Evolutionary conservation across 2,113 vertebrate species (phyloP).

Genomic region (Epinephelus lanceolatus): DNA sequence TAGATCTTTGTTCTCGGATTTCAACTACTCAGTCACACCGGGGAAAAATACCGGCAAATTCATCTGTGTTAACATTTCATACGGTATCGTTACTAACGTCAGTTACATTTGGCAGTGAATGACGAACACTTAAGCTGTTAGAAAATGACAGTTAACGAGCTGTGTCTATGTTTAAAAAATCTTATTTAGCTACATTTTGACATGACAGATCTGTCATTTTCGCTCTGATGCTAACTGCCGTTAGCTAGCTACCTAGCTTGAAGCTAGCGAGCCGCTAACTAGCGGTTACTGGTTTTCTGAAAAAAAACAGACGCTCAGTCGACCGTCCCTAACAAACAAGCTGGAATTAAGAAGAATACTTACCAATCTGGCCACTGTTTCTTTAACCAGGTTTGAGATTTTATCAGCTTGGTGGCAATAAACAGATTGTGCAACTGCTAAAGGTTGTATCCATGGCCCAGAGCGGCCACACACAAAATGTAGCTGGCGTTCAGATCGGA

Average conservation of each 20-base stretch:
- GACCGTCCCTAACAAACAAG: background rate
- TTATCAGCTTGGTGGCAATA: slow-evolving; percentile 71
- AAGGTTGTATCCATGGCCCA: slow-evolving; percentile 83
- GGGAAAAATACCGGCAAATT: slow-evolving; percentile 59
- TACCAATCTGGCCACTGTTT: slow-evolving; percentile 66
- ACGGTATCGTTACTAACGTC: background rate
- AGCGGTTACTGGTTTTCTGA: slow-evolving; percentile 30
- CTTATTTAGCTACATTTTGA: slow-evolving; percentile 47
- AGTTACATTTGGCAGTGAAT: background rate
- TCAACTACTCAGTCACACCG: slow-evolving; percentile 52
- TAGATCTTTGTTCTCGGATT: slow-evolving; percentile 79
- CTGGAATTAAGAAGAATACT: slow-evolving; percentile 37
- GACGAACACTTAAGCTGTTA: background rate
- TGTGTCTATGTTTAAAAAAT: background rate
- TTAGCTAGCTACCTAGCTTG: slow-evolving; percentile 52
- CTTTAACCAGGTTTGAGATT: slow-evolving; percentile 22
- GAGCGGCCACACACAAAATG: slow-evolving; percentile 71
- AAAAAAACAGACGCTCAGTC: slow-evolving; percentile 2
- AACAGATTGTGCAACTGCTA: slow-evolving; percentile 60
- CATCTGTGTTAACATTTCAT: slow-evolving; percentile 9
- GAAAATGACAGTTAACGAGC: background rate
- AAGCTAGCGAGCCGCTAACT: slow-evolving; percentile 55
- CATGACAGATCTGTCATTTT: slow-evolving; percentile 75
- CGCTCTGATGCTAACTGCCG: slow-evolving; percentile 60
- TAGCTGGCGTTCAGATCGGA: slow-evolving; percentile 51